Evolutionary conservation across 2,113 vertebrate species (phyloP).

Genomic region (Alethe diademata): DNA sequence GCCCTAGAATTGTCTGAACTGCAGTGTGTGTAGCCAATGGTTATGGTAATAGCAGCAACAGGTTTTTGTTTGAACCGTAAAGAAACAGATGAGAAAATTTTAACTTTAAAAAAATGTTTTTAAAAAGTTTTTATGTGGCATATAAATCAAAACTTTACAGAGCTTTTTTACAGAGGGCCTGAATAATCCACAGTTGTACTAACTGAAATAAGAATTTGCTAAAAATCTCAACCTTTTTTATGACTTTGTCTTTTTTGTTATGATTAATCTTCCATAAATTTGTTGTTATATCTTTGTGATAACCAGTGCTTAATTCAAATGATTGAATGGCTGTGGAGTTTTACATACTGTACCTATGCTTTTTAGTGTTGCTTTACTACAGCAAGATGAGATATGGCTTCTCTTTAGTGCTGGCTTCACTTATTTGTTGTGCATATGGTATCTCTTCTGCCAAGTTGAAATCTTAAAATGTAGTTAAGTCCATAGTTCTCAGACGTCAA

Average conservation of each 20-base stretch:
- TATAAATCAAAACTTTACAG: not conserved
- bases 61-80: not conserved
- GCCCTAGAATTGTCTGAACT: not conserved
- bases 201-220: not conserved
- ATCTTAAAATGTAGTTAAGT: not conserved
- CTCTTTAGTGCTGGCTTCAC: not conserved
- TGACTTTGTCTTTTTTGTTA: not conserved
- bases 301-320: not conserved
- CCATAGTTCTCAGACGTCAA: not conserved
- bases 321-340: not conserved
- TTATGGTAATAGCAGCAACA: not conserved
- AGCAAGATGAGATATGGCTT: not conserved
- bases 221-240: not conserved
- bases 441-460: not conserved
- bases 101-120: not conserved
- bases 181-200: not conserved
- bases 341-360: not conserved
- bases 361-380: not conserved
- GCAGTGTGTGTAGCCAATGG: not conserved
- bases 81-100: not conserved
- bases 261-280: not conserved
- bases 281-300: not conserved
- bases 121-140: not conserved
- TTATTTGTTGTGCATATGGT: not conserved
- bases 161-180: not conserved